Conservation (phyloP, 1,140 invertebrate species). For the Megalopta genalis region DNA sequence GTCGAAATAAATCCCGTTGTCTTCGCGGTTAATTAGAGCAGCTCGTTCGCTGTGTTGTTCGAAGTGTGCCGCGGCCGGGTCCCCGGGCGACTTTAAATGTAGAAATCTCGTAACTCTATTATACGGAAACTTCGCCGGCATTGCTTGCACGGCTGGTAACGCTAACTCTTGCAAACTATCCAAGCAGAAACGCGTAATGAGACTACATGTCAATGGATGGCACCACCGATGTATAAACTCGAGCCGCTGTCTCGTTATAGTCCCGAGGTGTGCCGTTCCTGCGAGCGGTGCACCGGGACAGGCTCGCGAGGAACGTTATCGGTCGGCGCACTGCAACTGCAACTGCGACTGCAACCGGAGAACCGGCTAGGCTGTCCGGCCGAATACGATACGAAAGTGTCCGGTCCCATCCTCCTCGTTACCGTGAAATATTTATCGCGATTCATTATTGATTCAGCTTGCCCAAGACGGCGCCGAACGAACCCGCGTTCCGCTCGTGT, state of each 20-base stretch:
- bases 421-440: conserved; percentile 24
- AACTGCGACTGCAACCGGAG: too few species aligned
- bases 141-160: conserved; percentile 42
- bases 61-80: too few species aligned
- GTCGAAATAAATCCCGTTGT: neutral
- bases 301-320: neutral
- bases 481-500: neutral
- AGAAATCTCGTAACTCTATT: conserved; percentile 29
- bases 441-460: conserved; percentile 40
- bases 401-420: neutral
- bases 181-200: conserved; percentile 41
- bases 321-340: too few species aligned
- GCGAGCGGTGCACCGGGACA: neutral
- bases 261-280: neutral
- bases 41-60: too few species aligned
- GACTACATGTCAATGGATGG: conserved; percentile 52
- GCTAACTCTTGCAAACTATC: conserved; percentile 42
- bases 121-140: conserved; percentile 16
- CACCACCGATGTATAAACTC: conserved; percentile 47
- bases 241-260: neutral
- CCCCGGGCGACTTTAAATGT: neutral
- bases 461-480: conserved; percentile 4
- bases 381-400: neutral
- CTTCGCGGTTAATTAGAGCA: neutral
- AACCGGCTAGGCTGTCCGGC: neutral